These are phyloP conservation scores for Cephonodes hylas DNA, from an alignment of 2,888 invertebrate genomes.

Conservation along the genomic window DNA sequence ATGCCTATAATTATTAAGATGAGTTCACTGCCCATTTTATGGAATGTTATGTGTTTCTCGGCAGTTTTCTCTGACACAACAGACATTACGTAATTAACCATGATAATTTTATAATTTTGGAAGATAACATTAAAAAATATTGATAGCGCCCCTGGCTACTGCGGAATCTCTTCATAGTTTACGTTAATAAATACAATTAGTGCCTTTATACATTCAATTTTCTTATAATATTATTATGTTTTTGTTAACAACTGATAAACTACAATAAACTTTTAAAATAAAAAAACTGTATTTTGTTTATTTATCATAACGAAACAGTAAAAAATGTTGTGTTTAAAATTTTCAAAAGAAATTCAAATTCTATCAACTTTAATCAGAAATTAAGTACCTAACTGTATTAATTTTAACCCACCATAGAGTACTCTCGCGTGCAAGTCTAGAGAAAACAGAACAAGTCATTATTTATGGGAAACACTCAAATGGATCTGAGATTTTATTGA, in stretches of 20 bases:
- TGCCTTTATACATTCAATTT: no score
- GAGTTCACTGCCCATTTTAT: neutral
- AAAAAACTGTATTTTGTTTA: no score
- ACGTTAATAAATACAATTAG: slow-evolving; percentile 4
- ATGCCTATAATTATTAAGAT: neutral
- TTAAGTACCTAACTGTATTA: neutral
- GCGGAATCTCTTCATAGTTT: neutral
- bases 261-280: no score
- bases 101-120: neutral
- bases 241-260: no score
- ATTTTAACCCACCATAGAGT: neutral
- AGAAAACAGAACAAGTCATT: neutral
- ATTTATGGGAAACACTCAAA: neutral
- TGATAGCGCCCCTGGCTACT: neutral
- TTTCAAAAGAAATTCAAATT: no score
- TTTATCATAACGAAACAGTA: no score
- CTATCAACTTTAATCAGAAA: no score
- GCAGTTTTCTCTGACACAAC: neutral
- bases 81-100: neutral
- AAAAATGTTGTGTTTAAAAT: no score
- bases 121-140: slow-evolving; percentile 8
- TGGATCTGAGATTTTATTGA: neutral
- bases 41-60: neutral
- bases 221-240: no score
- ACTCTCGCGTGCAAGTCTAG: neutral